phyloP scores from a whole-genome alignment of 2,888 invertebrate genomes.

The Keiferia lycopersicella region DNA sequence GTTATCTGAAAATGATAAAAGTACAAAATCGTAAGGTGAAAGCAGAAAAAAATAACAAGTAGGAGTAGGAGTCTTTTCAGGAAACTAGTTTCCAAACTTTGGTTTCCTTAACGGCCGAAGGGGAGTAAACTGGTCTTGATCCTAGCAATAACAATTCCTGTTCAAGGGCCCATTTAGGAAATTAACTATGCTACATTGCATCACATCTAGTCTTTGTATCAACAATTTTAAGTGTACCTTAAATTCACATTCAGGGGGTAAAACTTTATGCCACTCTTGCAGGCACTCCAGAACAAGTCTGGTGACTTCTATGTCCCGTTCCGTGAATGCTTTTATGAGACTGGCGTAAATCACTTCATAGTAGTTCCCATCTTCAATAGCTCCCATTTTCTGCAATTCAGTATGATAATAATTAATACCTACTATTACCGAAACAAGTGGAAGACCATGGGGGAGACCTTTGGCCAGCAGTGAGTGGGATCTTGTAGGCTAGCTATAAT shows the following conservation, averaged over 20 bases:
- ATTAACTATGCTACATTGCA: no score
- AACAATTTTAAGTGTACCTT: constrained; percentile 54
- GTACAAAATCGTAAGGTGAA: not conserved
- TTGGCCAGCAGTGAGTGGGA: no score
- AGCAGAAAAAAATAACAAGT: not conserved
- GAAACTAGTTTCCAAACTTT: no score
- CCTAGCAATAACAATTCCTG: no score
- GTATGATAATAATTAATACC: not conserved
- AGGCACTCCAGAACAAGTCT: constrained; percentile 52
- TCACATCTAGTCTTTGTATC: no score
- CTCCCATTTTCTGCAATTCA: not conserved
- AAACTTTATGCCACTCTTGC: constrained; percentile 47
- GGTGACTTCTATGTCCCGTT: constrained; percentile 58
- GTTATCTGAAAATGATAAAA: constrained; percentile 32
- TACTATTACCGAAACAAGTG: no score
- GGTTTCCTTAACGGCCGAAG: no score
- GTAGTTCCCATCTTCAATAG: constrained; percentile 63
- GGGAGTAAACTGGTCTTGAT: no score
- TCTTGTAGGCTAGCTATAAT: no score
- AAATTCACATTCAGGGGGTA: constrained; percentile 47
- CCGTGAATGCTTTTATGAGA: constrained; percentile 51
- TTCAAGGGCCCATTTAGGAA: no score
- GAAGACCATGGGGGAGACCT: no score
- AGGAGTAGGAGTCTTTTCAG: no score
- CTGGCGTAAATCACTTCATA: constrained; percentile 66